Conservation (phyloP, 2,888 invertebrate species). For the Himalopsyche tibetana region DNA sequence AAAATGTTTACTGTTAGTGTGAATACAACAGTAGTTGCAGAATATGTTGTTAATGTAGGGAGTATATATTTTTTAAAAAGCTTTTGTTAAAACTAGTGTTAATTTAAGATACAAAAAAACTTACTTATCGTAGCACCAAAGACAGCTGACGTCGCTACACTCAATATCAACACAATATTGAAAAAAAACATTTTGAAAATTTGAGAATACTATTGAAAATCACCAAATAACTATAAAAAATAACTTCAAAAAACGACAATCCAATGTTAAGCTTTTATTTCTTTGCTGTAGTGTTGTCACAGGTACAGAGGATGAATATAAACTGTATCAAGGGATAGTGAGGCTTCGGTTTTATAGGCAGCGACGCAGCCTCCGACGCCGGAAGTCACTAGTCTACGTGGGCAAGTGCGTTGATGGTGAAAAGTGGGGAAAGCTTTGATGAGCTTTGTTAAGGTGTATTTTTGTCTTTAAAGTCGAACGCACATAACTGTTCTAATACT, state of each 20-base stretch:
- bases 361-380: constrained; percentile 50
- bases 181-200: constrained; percentile 51
- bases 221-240: constrained; percentile 45
- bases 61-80: background rate
- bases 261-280: constrained; percentile 22
- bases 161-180: constrained; percentile 53
- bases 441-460: too few species aligned
- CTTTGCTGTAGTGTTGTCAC: background rate
- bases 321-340: constrained; percentile 52
- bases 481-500: too few species aligned
- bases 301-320: constrained; percentile 33
- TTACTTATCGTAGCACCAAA: constrained; percentile 52
- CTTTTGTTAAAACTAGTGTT: too few species aligned
- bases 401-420: constrained; percentile 23
- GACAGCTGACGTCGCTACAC: constrained; percentile 51
- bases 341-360: constrained; percentile 49
- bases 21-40: too few species aligned
- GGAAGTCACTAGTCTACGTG: constrained; percentile 45
- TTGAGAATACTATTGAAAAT: background rate
- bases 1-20: too few species aligned
- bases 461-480: too few species aligned
- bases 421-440: constrained; percentile 22
- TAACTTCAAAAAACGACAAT: constrained; percentile 46
- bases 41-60: too few species aligned
- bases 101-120: constrained; percentile 23